Conservation (phyloP, 1,140 invertebrate species). For the Drosophila santomea region DNA sequence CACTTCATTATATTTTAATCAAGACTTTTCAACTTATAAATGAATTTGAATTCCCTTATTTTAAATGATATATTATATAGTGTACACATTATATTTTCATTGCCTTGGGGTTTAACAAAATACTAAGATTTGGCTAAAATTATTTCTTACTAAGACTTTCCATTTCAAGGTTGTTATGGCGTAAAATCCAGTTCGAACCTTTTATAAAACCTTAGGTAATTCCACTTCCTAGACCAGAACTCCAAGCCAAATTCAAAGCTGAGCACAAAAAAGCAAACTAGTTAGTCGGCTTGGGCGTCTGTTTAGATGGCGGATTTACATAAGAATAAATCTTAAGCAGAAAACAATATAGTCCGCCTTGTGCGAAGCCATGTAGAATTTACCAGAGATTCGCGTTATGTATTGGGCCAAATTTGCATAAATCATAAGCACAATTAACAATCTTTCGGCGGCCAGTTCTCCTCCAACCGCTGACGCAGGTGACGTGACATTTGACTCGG, state of each 20-base stretch:
- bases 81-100: too few species aligned
- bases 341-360: constrained; percentile 63
- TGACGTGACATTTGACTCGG: constrained; percentile 65
- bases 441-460: constrained; percentile 58
- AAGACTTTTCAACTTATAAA: too few species aligned
- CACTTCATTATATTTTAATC: background rate
- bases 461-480: constrained; percentile 59
- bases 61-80: too few species aligned
- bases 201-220: background rate
- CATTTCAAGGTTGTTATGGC: constrained; percentile 11
- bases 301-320: constrained; percentile 48
- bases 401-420: constrained; percentile 78
- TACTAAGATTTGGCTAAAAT: too few species aligned
- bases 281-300: constrained; percentile 41
- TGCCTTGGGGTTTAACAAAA: too few species aligned
- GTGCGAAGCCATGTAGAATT: constrained; percentile 44
- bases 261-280: constrained; percentile 36
- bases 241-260: constrained; percentile 12
- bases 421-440: constrained; percentile 80
- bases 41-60: too few species aligned
- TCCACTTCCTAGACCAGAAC: constrained; percentile 38
- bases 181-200: constrained; percentile 5
- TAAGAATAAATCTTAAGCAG: constrained; percentile 55
- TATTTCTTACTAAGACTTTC: constrained; percentile 13
- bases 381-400: constrained; percentile 33